A percentile compares a stretch with the other conserved stretches of the same genome.
These are phyloP conservation scores for Hipparchia semele DNA, from an alignment of 2,888 invertebrate species.

Conservation along the genomic window DNA sequence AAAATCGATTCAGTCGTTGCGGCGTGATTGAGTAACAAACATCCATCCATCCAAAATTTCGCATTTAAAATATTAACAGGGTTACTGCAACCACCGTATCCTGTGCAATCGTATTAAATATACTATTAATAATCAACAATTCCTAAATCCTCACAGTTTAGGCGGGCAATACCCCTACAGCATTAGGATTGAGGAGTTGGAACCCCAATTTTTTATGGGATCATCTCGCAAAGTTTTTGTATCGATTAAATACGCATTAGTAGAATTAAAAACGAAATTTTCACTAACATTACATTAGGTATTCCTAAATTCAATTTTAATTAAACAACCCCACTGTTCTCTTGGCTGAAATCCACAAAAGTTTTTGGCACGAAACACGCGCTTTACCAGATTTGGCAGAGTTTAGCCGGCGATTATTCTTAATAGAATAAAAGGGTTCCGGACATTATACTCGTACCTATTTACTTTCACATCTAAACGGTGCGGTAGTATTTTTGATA, in stretches of 20 bases:
- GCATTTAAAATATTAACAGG: no score
- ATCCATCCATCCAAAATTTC: no score
- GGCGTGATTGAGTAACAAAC: no score
- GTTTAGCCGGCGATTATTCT: constrained; percentile 32
- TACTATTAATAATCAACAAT: no score
- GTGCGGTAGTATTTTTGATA: neutral
- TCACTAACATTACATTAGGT: constrained; percentile 20
- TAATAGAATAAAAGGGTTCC: constrained; percentile 32
- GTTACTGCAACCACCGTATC: no score
- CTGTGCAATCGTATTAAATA: no score
- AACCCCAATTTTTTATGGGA: no score
- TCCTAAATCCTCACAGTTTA: no score
- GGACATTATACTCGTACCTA: constrained; percentile 16
- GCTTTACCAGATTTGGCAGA: constrained; percentile 36
- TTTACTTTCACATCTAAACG: constrained; percentile 8
- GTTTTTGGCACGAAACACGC: constrained; percentile 40
- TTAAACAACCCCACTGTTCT: constrained; percentile 35
- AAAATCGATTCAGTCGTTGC: no score
- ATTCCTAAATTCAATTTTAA: constrained; percentile 36
- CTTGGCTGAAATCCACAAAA: constrained; percentile 40
- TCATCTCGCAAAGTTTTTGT: no score
- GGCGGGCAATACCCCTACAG: no score
- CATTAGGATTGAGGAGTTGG: no score
- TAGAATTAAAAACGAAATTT: constrained; percentile 8
- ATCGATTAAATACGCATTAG: neutral